Evolutionary conservation across 2,797 vertebrate species (phyloP), one percentile per base, ranked within the genome.

Genomic region (Melanotaenia nigrans): DNA sequence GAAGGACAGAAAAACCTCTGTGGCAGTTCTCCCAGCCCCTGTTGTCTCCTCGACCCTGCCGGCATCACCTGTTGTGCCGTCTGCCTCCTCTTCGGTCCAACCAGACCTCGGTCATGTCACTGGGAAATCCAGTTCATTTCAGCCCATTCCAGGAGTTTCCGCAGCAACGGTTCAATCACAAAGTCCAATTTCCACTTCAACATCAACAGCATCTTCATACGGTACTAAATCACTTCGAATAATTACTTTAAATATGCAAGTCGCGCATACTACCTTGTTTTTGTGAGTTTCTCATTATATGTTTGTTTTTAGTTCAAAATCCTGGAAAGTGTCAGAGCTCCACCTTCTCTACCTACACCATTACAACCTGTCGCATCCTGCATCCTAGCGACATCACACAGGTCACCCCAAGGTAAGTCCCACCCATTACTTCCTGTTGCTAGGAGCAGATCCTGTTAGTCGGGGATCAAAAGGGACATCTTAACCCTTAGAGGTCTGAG

Each of bases 341-440:
- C 80, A 99, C 98, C 65, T 97, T 95, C 89, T 98, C 97, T 56
- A 99, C 98, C 0, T 99, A 96, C 90, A 99, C 98, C 68, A 96
- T 98, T 85, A 99, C 98, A 33, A 99, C 96, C 80, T 99, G 98
- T 81, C 95, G 96, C 55, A 98, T 99, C 84, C 94, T 99, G 75
- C 97, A 99, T 72, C 98, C 98, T 0, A 96, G 95, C 78, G 97
- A 99, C 87, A 65, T 97, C 93, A 98, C 97, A 74, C 97, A 97
- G 84, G 96, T 99, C 67, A 98, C 97, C 61, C 79, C 94, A 51
- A 99, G 98, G 98, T 98, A 90, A 76, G 87, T 30, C 24, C 11
- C 20, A 14, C 35, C 12, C 51, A 38, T 11, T n/a, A 47, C 45
- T 56, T 32, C 40, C 55, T 22, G 36, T 40, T 55, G 45, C 63